phyloP scores from a whole-genome alignment of 2,888 invertebrate genomes.

The Cacoxenus indagator region DNA sequence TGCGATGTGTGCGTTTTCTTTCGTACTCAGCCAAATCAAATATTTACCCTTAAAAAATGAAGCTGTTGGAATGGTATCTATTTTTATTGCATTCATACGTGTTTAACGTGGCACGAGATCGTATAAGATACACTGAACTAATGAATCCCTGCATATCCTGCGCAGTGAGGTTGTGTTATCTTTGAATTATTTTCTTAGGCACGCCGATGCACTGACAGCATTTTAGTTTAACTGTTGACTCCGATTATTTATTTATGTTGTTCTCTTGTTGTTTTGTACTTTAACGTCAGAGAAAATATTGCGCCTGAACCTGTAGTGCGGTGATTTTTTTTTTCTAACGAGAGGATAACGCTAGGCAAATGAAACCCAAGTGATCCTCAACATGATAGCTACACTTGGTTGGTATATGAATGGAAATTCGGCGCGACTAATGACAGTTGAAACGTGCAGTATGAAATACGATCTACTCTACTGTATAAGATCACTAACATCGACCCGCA shows the following conservation, averaged over 20 bases:
- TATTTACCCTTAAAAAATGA: slow-evolving; percentile 8
- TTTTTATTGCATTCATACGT: slow-evolving; percentile 16
- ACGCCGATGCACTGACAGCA: not conserved
- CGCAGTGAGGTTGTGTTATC: slow-evolving; percentile 16
- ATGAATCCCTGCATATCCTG: not conserved
- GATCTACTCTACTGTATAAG: slow-evolving; percentile 6
- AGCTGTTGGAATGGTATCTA: not conserved
- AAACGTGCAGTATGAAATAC: slow-evolving; percentile 24
- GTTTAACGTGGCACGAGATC: not conserved
- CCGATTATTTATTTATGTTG: slow-evolving; percentile 16
- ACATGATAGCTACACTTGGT: no score
- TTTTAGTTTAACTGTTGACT: slow-evolving; percentile 4
- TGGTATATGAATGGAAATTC: no score
- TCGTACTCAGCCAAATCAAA: slow-evolving; percentile 28
- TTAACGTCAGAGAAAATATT: not conserved
- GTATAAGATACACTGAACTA: not conserved
- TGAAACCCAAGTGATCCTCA: no score
- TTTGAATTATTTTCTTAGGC: slow-evolving; percentile 8
- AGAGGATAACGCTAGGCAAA: no score
- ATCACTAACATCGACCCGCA: no score
- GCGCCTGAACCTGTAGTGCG: slow-evolving; percentile 3
- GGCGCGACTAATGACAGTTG: slow-evolving; percentile 12
- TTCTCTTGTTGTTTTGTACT: not conserved
- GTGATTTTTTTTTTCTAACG: no score
- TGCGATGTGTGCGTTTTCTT: slow-evolving; percentile 27